Evolutionary conservation across 2,888 invertebrate genomes (phyloP), one percentile per base, ranked within the genome.

Genomic region (Lasioglossum zephyrum): DNA sequence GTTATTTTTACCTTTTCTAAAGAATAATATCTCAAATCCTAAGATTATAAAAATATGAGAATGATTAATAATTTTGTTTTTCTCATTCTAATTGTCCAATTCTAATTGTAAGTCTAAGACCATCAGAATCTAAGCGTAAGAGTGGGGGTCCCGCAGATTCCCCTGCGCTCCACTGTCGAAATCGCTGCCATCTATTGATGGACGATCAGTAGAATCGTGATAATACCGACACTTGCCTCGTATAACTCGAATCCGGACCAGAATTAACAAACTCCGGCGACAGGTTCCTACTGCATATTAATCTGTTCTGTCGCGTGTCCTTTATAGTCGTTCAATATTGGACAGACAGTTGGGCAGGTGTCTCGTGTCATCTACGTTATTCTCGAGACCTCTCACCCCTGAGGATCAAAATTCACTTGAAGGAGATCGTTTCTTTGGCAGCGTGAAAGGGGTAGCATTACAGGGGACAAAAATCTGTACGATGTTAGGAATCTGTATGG

Each of bases 341-440:
- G 36, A 66, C 66, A 66, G 66, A 66, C 66, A 36, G 66, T 66
- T 36, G 66, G 66, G 36, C 66, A 66, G 66, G 66, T 66, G 66
- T 66, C 66, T 66, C 66, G 66, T 66, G 31, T 66, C 66, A 66
- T 66, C 66, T 66, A 66, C 66, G 66, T 66, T 66, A 66, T 66
- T 66, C 36, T 8, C 66, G 66, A 66, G 66, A 66, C 18, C 66
- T 66, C 66, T 66, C 66, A 66, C 66, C 66, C 66, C 66, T 66
- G 66, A 66, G 36, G 66, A 66, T 36, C 16, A 66, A 66, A 66
- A 66, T 66, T 66, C 66, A 66, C 66, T 66, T 66, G 66, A 31
- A 66, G 36, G 36, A 66, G 66, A 66, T 66, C 36, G 18, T 31
- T 18, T 63, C 31, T 31, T 31, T 63, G 31, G 4, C 31, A 31